Percentiles rank a stretch among this genome's conserved stretches.
Evolutionary conservation across 2,113 vertebrate species (phyloP).

Genomic region (Carettochelys insculpta): DNA sequence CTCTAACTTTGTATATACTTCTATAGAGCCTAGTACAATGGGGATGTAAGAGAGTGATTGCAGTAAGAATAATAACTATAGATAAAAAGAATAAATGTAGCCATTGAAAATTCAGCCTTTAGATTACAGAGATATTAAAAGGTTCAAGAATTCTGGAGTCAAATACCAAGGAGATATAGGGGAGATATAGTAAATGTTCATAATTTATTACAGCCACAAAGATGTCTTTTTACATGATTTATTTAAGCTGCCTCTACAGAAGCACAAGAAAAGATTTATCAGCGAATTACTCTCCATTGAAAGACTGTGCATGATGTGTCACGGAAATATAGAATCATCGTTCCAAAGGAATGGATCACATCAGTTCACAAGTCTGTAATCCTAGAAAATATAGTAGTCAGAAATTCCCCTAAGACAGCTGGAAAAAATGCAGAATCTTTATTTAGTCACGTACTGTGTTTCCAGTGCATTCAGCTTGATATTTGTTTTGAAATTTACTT

Average conservation of each 20-base stretch:
- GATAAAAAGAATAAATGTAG: neutral
- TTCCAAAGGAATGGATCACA: neutral
- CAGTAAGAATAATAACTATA: neutral
- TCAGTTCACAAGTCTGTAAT: neutral
- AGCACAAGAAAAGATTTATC: neutral
- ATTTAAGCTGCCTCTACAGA: neutral
- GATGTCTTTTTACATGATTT: neutral
- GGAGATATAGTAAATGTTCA: conserved; percentile 11
- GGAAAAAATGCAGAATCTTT: neutral
- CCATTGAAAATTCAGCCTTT: neutral
- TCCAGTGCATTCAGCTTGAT: neutral
- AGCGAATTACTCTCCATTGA: neutral
- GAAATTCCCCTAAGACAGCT: neutral
- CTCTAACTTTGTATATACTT: neutral
- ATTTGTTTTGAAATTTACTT: neutral
- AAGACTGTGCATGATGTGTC: neutral
- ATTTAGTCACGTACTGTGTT: neutral
- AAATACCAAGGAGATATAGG: neutral
- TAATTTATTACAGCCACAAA: neutral
- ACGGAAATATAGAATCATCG: neutral
- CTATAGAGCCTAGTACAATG: neutral
- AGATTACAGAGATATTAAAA: conserved; percentile 1
- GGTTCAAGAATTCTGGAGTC: conserved; percentile 3
- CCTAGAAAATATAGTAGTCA: neutral
- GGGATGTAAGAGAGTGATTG: neutral